A percentile compares a stretch with the other conserved stretches of the same genome.
Evolutionary conservation across 2,113 vertebrate species (phyloP).

Genomic region (Callospermophilus lateralis): DNA sequence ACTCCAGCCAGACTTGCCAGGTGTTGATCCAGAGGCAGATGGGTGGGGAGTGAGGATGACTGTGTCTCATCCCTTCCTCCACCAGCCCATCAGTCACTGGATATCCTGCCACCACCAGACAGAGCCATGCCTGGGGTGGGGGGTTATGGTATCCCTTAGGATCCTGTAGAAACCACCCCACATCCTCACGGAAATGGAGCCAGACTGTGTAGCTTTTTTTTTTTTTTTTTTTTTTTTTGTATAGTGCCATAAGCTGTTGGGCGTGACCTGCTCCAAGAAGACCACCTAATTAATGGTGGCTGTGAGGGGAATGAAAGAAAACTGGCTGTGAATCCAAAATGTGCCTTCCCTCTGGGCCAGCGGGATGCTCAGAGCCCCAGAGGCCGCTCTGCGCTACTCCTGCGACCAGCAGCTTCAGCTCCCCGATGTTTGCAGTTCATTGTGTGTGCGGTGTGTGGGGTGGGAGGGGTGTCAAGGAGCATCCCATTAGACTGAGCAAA

Average conservation of each 20-base stretch:
- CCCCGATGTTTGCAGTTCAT: constrained; percentile 6
- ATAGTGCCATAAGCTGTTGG: not conserved
- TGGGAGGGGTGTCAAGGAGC: constrained; percentile 24
- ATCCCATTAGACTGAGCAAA: constrained; percentile 19
- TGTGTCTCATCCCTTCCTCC: not conserved
- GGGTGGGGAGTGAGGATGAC: not conserved
- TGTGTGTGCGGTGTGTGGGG: not conserved
- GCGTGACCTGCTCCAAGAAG: not conserved
- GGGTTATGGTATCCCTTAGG: not conserved
- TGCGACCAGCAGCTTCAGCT: not conserved
- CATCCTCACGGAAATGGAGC: not conserved
- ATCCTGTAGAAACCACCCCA: not conserved
- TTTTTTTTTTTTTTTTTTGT: not conserved
- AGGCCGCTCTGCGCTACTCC: not conserved
- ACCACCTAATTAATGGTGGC: constrained; percentile 6
- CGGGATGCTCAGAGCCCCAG: not conserved
- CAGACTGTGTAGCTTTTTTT: not conserved
- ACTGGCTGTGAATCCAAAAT: not conserved
- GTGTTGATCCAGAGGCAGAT: not conserved
- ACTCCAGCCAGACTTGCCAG: not conserved
- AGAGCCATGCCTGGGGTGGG: not conserved
- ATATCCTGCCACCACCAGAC: not conserved
- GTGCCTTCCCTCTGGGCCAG: not conserved
- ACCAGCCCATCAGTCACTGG: not conserved
- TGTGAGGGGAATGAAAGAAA: not conserved